Base-by-base conservation (phyloP, 2,888 invertebrate genomes). In the Danaus chrysippus region DNA sequence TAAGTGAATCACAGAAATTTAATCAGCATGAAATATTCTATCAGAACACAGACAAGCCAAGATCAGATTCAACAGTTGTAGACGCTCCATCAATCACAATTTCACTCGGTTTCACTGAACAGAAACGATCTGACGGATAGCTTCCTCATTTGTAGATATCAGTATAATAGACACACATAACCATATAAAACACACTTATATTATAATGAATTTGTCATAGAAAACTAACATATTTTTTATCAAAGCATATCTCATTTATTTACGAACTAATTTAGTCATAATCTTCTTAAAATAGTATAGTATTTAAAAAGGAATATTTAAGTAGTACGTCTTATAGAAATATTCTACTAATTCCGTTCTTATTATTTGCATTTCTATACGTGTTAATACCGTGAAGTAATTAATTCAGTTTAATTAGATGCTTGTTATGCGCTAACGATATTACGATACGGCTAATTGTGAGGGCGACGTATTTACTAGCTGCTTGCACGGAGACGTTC, bases 61-160 rank as follows among this genome's bases (percentile, higher is more conserved):
- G 58, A 62, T 56, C 15, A 57, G 63, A 67, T 63, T 66, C 70
- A 70, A 70, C 70, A 69, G 68, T 64, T 70, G 67, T 63, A 56
- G 53, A 17, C 59, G 49, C 42, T 56, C 64, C 66, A 70, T 70
- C 70, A 70, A 70, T 70, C 70, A 70, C 65, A 49, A 49, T 49
- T 49, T 17, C 46, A 46, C 13, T 46, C 46, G 53, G 53, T 54
- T 43, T 42, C 58, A 44, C 68, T 62, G 63, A 64, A 69, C 65
- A 62, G 59, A 44, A 61, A 62, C 65, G 49, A 58, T 60, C 56
- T 65, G 61, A 69, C 58, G 62, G 64, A 65, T 70, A 59, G 59
- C 52, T 61, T 62, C 55, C 59, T 61, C 58, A 63, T 63, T 56
- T 54, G 56, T 59, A 46, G 56, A 57, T 56, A 56, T 49, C 15